Percentiles rank a stretch among this genome's conserved stretches.
Evolutionary conservation across 1,140 invertebrate genomes (phyloP).

Genomic region (Meloidogyne floridensis): DNA sequence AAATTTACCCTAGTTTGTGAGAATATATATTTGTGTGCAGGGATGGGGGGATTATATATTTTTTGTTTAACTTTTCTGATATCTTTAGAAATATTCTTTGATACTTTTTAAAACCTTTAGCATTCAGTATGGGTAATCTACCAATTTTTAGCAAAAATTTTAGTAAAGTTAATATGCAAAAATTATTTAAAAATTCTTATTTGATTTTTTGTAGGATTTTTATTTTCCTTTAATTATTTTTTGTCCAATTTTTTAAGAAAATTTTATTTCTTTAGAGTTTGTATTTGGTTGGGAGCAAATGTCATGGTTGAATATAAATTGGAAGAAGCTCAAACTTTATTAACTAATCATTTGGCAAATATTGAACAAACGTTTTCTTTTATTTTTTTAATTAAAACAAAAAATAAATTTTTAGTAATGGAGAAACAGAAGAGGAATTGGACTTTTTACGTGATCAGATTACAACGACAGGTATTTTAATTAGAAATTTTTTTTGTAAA

Average conservation of each 20-base stretch:
- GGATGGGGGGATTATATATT: too few relatives aligned
- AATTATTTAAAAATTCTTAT: too few relatives aligned
- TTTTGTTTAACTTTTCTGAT: neutral
- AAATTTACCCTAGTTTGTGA: neutral
- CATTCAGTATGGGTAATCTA: too few relatives aligned
- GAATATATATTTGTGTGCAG: too few relatives aligned
- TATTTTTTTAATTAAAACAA: neutral
- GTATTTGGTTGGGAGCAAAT: slow-evolving; percentile 96
- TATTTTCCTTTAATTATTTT: neutral
- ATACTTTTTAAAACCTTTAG: too few relatives aligned
- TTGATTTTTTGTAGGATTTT: too few relatives aligned
- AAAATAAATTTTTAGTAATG: slow-evolving; percentile 27
- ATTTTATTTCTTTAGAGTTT: slow-evolving; percentile 72
- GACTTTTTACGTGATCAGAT: slow-evolving; percentile 90
- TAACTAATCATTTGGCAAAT: slow-evolving; percentile 83
- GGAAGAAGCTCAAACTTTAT: slow-evolving; percentile 83
- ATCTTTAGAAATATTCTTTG: neutral
- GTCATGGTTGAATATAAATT: slow-evolving; percentile 96
- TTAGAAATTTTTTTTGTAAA: neutral
- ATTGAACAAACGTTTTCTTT: slow-evolving; percentile 77
- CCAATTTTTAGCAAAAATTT: too few relatives aligned
- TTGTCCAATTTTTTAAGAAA: slow-evolving; percentile 8
- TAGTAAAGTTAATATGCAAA: too few relatives aligned
- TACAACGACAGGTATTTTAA: slow-evolving; percentile 76
- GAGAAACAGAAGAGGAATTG: slow-evolving; percentile 74